Percentiles rank a stretch among this genome's conserved stretches.
Evolutionary conservation across 2,888 invertebrate species (phyloP).

Genomic region (Dolichomitus sp.): DNA sequence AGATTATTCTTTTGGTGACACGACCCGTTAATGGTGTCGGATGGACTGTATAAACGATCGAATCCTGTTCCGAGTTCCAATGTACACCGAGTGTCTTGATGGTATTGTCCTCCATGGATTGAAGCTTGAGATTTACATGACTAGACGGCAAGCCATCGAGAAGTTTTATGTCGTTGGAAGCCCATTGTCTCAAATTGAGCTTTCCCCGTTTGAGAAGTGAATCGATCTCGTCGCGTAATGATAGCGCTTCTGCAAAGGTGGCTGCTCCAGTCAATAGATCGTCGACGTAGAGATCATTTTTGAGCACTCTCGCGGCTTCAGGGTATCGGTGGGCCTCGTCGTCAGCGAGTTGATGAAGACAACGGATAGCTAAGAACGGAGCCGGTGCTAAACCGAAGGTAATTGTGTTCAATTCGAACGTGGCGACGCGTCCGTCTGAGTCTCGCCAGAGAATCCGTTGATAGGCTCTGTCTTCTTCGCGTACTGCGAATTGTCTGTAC

Average conservation of each 20-base stretch:
- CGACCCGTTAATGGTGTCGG: neutral
- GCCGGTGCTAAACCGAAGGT: slow-evolving; percentile 58
- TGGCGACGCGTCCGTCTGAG: slow-evolving; percentile 13
- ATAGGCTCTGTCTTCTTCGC: slow-evolving; percentile 39
- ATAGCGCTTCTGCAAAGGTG: slow-evolving; percentile 31
- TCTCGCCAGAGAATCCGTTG: slow-evolving; percentile 62
- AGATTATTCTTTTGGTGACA: slow-evolving; percentile 51
- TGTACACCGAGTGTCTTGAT: slow-evolving; percentile 53
- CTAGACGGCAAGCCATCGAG: slow-evolving; percentile 33
- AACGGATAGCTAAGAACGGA: slow-evolving; percentile 50
- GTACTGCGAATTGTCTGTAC: slow-evolving; percentile 71
- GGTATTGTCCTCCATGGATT: slow-evolving; percentile 29
- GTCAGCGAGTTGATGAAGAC: slow-evolving; percentile 52
- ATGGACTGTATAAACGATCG: slow-evolving; percentile 55
- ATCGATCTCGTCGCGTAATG: slow-evolving; percentile 27
- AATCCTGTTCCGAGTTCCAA: slow-evolving; percentile 56
- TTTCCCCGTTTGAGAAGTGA: slow-evolving; percentile 21
- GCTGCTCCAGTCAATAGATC: slow-evolving; percentile 50
- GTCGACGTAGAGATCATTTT: slow-evolving; percentile 50
- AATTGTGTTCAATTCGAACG: slow-evolving; percentile 48
- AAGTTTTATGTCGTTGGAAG: slow-evolving; percentile 37
- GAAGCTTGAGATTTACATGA: slow-evolving; percentile 20
- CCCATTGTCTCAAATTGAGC: slow-evolving; percentile 51
- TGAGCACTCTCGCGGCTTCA: slow-evolving; percentile 20
- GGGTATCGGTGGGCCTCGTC: slow-evolving; percentile 42